Evolutionary conservation across 2,797 vertebrate genomes (phyloP).

Genomic region (Psittacula derbiana): DNA sequence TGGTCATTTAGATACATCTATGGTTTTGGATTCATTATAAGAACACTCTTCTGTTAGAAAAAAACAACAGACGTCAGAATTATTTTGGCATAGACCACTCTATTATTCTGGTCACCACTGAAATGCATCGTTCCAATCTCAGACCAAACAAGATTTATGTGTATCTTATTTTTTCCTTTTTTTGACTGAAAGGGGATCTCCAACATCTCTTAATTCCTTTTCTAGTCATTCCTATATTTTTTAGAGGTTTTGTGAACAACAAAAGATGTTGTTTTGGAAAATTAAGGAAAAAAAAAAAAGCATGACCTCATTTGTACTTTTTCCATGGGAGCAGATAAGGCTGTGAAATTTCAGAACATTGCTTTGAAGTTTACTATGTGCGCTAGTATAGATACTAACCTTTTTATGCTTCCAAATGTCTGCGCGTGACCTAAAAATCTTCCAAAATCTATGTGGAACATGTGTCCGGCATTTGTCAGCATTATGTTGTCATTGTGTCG

Average conservation of each 20-base stretch:
- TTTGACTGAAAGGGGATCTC: not conserved
- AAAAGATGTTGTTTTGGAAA: not conserved
- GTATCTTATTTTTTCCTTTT: not conserved
- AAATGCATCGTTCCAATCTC: not conserved
- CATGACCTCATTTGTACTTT: not conserved
- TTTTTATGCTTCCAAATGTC: slow-evolving; percentile 77
- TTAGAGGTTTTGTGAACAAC: not conserved
- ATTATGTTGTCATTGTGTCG: slow-evolving; percentile 80
- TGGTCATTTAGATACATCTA: not conserved
- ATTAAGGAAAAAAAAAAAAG: not conserved
- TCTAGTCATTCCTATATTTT: not conserved
- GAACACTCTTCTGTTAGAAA: not conserved
- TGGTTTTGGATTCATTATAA: not conserved
- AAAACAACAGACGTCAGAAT: not conserved
- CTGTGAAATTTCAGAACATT: not conserved
- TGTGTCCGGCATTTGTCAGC: slow-evolving; percentile 73
- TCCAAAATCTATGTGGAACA: slow-evolving; percentile 81
- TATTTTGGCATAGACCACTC: not conserved
- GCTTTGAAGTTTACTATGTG: not conserved
- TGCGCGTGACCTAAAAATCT: slow-evolving; percentile 78
- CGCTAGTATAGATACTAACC: slow-evolving; percentile 59
- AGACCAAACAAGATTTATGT: not conserved
- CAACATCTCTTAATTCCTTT: not conserved
- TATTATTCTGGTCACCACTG: not conserved
- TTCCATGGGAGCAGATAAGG: not conserved